Percentiles rank a stretch among this genome's conserved stretches.
These are phyloP conservation scores for Ophiodon elongatus DNA, from an alignment of 2,113 vertebrate species.

Conservation along the genomic window DNA sequence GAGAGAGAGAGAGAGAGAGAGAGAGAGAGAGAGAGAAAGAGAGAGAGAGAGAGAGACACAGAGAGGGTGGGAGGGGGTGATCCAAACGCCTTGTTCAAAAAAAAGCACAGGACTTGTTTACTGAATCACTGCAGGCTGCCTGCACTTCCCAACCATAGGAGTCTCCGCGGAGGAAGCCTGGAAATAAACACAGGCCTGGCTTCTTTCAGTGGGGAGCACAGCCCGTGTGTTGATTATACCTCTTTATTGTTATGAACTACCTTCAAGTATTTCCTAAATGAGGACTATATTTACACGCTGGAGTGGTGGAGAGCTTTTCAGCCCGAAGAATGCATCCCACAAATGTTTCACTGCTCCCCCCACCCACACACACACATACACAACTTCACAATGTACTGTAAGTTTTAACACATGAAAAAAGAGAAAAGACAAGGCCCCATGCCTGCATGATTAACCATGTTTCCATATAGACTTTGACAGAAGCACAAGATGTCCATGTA, in stretches of 20 bases:
- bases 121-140: conserved; percentile 60
- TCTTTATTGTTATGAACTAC: conserved; percentile 80
- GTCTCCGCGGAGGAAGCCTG: conserved; percentile 70
- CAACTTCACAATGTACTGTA: conserved; percentile 1
- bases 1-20: neutral
- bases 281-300: conserved; percentile 65
- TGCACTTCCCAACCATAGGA: conserved; percentile 59
- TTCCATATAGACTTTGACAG: conserved; percentile 1
- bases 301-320: conserved; percentile 18
- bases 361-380: neutral
- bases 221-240: conserved; percentile 72
- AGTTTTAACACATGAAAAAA: conserved; percentile 27
- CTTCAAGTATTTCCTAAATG: conserved; percentile 80
- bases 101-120: conserved; percentile 57
- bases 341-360: conserved; percentile 12
- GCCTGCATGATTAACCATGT: conserved; percentile 10
- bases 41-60: too few species aligned
- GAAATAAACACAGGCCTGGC: conserved; percentile 75
- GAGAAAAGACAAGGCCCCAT: neutral
- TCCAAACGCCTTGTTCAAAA: neutral
- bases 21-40: too few species aligned
- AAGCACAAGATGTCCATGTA: neutral
- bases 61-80: neutral
- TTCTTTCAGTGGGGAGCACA: conserved; percentile 47
- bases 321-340: conserved; percentile 9